A percentile compares a stretch with the other conserved stretches of the same genome.
phyloP scores from a whole-genome alignment of 2,888 invertebrate species.

The Drosophila formosana region DNA sequence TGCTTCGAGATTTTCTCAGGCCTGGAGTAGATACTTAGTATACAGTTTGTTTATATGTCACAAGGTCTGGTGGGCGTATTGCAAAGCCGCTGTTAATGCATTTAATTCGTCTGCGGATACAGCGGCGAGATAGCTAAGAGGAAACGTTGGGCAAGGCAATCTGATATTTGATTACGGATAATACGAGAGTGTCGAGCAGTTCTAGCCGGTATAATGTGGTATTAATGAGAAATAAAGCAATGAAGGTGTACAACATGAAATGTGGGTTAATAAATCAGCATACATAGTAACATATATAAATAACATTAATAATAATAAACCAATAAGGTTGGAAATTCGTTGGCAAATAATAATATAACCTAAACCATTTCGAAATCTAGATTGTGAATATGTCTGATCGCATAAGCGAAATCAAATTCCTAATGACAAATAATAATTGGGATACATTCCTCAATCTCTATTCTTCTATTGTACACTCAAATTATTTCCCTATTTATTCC shows the following conservation, averaged over 20 bases:
- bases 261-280: conserved; percentile 3
- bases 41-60: conserved; percentile 2
- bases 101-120: conserved; percentile 39
- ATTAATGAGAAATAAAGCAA: conserved; percentile 5
- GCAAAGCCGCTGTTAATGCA: conserved; percentile 42
- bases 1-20: conserved; percentile 11
- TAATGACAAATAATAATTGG: neutral
- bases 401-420: neutral
- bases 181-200: conserved; percentile 4
- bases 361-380: neutral
- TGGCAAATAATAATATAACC: neutral
- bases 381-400: too few species aligned
- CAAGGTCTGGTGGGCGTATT: conserved; percentile 60
- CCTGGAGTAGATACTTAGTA: neutral
- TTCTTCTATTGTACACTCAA: neutral
- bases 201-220: conserved; percentile 17
- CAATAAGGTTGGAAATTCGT: neutral
- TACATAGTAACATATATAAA: neutral
- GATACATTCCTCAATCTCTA: neutral
- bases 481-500: neutral
- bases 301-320: neutral
- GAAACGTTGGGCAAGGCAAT: conserved; percentile 18
- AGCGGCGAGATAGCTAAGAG: conserved; percentile 31
- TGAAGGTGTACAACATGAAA: neutral
- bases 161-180: conserved; percentile 12